These are phyloP conservation scores for Brienomyrus longianalis DNA, from an alignment of 2,113 vertebrate genomes.

Conservation along the genomic window DNA sequence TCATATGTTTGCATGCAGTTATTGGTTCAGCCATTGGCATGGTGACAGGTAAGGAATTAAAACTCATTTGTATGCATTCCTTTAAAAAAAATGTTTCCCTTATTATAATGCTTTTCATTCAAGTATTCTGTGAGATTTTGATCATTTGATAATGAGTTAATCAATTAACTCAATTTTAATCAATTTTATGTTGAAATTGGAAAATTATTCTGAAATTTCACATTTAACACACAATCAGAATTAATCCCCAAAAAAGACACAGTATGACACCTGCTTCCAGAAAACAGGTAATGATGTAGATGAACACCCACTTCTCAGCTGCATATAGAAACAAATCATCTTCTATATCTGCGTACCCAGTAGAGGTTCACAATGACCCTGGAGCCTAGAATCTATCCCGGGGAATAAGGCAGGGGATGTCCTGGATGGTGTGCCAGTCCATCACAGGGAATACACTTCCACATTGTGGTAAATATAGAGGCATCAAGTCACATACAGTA, in stretches of 20 bases:
- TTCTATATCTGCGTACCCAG: not conserved
- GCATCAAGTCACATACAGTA: not conserved
- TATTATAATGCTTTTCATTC: not conserved
- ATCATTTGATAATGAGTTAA: not conserved
- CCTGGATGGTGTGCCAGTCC: not conserved
- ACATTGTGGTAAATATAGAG: not conserved
- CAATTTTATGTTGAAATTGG: not conserved
- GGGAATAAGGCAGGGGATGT: not conserved
- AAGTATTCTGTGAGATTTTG: not conserved
- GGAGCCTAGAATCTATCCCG: not conserved
- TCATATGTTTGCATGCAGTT: conserved; percentile 75
- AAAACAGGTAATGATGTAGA: not conserved
- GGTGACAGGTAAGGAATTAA: conserved; percentile 72
- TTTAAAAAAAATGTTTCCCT: not conserved
- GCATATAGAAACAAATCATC: not conserved
- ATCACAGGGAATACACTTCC: not conserved
- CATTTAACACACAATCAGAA: not conserved
- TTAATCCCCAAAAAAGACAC: not conserved
- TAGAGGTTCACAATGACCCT: not conserved
- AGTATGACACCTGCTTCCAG: not conserved
- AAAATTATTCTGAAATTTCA: not conserved
- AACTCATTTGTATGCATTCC: not conserved
- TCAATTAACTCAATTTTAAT: too few relatives aligned
- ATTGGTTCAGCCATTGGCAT: conserved; percentile 82
- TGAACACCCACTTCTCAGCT: not conserved